Percentiles rank a stretch among this genome's conserved stretches.
These are phyloP conservation scores for Yponomeuta plumbellus DNA, from an alignment of 2,888 invertebrate genomes.

Conservation along the genomic window DNA sequence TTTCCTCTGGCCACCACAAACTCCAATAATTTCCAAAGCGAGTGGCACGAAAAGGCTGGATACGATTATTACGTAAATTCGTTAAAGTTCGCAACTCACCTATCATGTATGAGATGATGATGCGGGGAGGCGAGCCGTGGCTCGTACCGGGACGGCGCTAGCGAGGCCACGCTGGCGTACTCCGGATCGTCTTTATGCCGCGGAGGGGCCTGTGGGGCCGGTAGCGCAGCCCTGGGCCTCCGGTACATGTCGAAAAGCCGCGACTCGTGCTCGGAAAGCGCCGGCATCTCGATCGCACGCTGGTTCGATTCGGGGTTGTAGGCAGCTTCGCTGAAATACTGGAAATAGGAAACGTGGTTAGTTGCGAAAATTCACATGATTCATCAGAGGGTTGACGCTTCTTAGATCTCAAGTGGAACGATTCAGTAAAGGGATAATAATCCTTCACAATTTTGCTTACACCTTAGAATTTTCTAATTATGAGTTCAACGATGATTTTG, in stretches of 20 bases:
- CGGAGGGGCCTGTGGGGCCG: slow-evolving; percentile 54
- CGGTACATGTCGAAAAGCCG: slow-evolving; percentile 71
- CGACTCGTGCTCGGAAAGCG: slow-evolving; percentile 69
- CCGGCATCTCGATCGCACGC: slow-evolving; percentile 71
- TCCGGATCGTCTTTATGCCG: slow-evolving; percentile 61
- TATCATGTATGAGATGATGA: slow-evolving; percentile 65
- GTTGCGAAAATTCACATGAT: neutral
- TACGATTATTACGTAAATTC: no score
- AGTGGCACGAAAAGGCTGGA: no score
- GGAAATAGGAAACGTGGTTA: slow-evolving; percentile 30
- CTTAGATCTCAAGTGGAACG: no score
- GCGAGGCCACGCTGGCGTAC: slow-evolving; percentile 64
- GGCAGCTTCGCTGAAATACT: slow-evolving; percentile 94
- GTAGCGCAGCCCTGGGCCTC: slow-evolving; percentile 54
- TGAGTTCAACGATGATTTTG: neutral
- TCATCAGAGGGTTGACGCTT: no score
- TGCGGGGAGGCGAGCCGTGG: slow-evolving; percentile 46
- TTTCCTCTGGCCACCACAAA: no score
- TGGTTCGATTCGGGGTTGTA: slow-evolving; percentile 93
- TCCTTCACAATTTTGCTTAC: neutral
- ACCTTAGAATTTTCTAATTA: neutral
- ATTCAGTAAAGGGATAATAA: neutral
- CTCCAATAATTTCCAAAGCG: no score
- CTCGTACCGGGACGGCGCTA: slow-evolving; percentile 57
- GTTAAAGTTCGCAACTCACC: slow-evolving; percentile 34